phyloP scores from a whole-genome alignment of 2,797 vertebrate species.

The Melanotaenia parkinsoni region DNA sequence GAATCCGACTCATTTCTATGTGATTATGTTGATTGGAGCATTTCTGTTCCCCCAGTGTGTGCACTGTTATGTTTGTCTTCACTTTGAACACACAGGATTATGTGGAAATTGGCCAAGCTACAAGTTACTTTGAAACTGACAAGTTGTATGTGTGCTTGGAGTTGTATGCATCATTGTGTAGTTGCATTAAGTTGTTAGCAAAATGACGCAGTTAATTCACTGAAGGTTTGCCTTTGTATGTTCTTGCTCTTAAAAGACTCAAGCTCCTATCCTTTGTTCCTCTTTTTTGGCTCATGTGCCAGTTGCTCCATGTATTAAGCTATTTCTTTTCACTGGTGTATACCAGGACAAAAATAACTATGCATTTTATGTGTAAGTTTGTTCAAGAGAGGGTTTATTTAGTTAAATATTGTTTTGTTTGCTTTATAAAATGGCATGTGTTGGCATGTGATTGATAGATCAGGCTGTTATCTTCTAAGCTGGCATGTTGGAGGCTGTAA shows the following conservation, averaged over 20 bases:
- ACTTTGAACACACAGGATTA: constrained; percentile 8
- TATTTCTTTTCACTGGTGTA: neutral
- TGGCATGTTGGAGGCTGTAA: constrained; percentile 6
- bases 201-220: constrained; percentile 20
- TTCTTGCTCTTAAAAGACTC: neutral
- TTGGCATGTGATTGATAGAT: constrained; percentile 45
- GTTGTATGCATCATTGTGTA: neutral
- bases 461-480: neutral
- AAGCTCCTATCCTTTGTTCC: constrained; percentile 6
- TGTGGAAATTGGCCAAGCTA: constrained; percentile 1
- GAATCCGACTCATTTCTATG: constrained; percentile 55
- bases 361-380: neutral
- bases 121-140: neutral
- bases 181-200: constrained; percentile 10
- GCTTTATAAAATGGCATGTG: neutral
- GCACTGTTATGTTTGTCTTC: neutral
- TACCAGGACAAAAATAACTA: neutral
- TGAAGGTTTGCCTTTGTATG: neutral
- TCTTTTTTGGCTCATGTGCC: constrained; percentile 13
- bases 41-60: constrained; percentile 1
- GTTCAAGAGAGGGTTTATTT: neutral
- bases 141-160: constrained; percentile 1
- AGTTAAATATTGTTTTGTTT: neutral
- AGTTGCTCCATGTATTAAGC: constrained; percentile 31
- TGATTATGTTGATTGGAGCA: constrained; percentile 44